phyloP scores from a whole-genome alignment of 2,888 invertebrate genomes.

The Stenodema calcarata region DNA sequence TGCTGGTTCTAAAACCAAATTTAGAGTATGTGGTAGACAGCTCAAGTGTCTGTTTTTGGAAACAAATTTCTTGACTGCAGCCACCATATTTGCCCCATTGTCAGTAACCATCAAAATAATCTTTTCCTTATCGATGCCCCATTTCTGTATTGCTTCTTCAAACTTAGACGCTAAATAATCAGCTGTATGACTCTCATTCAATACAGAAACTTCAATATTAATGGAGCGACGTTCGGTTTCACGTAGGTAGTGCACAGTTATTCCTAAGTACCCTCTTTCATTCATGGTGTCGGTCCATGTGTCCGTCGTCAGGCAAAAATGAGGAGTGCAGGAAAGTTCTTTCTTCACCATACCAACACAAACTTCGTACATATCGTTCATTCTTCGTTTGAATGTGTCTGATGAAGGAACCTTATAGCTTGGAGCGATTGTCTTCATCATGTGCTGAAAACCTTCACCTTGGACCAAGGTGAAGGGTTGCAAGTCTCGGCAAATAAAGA shows the following conservation, averaged over 20 bases:
- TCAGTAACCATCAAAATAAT: background rate
- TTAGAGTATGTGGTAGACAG: conserved; percentile 20
- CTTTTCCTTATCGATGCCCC: conserved; percentile 10
- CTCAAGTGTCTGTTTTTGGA: background rate
- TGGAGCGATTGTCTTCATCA: conserved; percentile 19
- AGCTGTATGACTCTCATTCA: conserved; percentile 6
- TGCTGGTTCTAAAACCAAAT: conserved; percentile 1
- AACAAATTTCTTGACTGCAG: conserved; percentile 1
- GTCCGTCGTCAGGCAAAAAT: conserved; percentile 25
- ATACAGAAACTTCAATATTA: background rate
- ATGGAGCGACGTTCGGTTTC: background rate
- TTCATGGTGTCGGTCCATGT: conserved; percentile 30
- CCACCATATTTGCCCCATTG: conserved; percentile 1
- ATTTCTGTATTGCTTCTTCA: background rate
- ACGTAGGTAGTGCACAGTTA: conserved; percentile 22
- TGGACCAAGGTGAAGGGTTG: background rate
- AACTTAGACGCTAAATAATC: background rate
- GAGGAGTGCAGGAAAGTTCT: background rate
- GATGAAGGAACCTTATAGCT: background rate
- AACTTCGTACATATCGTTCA: conserved; percentile 4
- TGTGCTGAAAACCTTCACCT: background rate
- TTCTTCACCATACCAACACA: background rate
- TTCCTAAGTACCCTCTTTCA: conserved; percentile 16
- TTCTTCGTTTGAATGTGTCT: conserved; percentile 10
- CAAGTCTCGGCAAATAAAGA: conserved; percentile 21